phyloP scores from a whole-genome alignment of 2,113 vertebrate species.

The Gavia stellata region DNA sequence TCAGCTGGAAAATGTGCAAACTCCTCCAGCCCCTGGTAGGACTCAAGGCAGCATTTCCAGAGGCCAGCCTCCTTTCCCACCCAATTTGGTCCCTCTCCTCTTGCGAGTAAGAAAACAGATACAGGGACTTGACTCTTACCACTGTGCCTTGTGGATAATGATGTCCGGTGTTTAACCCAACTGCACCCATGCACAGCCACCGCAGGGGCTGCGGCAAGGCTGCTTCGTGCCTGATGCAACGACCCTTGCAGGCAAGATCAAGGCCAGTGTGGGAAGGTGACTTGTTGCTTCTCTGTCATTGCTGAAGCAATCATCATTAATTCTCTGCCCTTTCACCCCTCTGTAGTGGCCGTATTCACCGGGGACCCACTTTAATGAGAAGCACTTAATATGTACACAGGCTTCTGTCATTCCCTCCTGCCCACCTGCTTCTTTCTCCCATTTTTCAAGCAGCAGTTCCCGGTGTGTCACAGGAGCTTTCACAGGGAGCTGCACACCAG shows the following conservation, averaged over 20 bases:
- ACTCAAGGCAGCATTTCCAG: background rate
- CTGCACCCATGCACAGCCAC: background rate
- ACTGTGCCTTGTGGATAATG: background rate
- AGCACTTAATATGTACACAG: background rate
- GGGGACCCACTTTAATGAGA: background rate
- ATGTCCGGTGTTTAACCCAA: background rate
- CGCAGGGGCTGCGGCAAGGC: background rate
- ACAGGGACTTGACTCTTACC: background rate
- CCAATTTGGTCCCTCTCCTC: accelerated
- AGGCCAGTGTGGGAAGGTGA: background rate
- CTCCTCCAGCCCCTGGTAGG: background rate
- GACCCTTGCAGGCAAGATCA: background rate
- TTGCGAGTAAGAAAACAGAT: background rate
- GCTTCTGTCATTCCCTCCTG: background rate
- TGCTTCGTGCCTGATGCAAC: accelerated
- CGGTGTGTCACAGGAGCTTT: background rate
- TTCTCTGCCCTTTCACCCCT: background rate
- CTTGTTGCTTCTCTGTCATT: background rate
- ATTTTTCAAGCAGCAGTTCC: background rate
- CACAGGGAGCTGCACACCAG: background rate
- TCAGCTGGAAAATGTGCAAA: background rate
- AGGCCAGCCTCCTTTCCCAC: background rate
- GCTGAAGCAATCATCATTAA: background rate
- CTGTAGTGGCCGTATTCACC: background rate
- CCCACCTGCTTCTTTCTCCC: background rate